These are phyloP conservation scores for Aphidius gifuensis DNA, from an alignment of 1,140 invertebrate species.

Conservation along the genomic window DNA sequence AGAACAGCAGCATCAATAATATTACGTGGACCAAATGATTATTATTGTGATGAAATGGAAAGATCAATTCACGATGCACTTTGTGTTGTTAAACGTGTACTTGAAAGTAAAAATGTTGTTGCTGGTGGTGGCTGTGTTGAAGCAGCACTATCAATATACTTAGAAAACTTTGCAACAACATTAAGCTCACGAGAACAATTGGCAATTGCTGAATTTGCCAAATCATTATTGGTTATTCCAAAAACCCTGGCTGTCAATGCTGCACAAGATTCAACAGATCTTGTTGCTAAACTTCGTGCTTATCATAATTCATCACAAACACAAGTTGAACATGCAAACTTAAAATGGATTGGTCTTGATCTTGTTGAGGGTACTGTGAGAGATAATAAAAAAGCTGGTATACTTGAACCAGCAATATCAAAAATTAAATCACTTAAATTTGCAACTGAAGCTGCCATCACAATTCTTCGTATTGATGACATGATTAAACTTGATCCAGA, in stretches of 20 bases:
- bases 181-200: slow-evolving; percentile 96
- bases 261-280: slow-evolving; percentile 94
- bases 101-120: slow-evolving; percentile 94
- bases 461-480: slow-evolving; percentile 98
- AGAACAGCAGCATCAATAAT: slow-evolving; percentile 93
- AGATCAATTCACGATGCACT: slow-evolving; percentile 95
- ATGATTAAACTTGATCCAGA: slow-evolving; percentile 96
- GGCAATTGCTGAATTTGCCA: slow-evolving; percentile 98
- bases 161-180: slow-evolving; percentile 99
- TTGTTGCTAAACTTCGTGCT: slow-evolving; percentile 96
- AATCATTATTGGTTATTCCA: slow-evolving; percentile 95
- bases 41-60: slow-evolving; percentile 99
- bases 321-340: slow-evolving; percentile 81
- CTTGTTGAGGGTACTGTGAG: slow-evolving; percentile 83
- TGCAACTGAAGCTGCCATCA: slow-evolving; percentile 99
- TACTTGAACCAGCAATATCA: slow-evolving; percentile 95
- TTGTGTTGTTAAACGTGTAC: slow-evolving; percentile 93
- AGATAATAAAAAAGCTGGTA: slow-evolving; percentile 92
- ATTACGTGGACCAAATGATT: slow-evolving; percentile 96
- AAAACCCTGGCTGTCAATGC: slow-evolving; percentile 98
- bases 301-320: slow-evolving; percentile 98
- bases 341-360: slow-evolving; percentile 96
- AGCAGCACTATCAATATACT: slow-evolving; percentile 95
- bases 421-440: slow-evolving; percentile 99
- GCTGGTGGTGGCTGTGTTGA: slow-evolving; percentile 98